Conservation (phyloP, 1,140 invertebrate species). For the Meloidogyne exigua region DNA sequence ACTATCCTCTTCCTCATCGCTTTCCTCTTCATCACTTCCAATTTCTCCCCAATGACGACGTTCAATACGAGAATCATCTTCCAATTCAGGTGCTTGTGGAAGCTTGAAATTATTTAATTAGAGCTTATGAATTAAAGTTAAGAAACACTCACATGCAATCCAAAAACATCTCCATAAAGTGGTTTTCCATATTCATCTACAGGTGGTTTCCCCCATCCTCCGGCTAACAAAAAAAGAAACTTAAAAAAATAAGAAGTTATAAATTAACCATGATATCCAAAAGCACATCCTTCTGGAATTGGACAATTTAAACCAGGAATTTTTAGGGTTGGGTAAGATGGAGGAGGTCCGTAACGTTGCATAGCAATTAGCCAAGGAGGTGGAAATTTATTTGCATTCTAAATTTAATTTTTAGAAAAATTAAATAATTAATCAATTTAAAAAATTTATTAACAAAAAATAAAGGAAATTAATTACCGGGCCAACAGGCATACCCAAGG, state of each 20-base stretch:
- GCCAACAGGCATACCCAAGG: constrained; percentile 96
- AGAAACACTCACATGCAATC: constrained; percentile 64
- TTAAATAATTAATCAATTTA: background rate
- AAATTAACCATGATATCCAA: constrained; percentile 83
- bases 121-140: no score
- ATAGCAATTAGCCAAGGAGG: constrained; percentile 99
- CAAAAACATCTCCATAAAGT: constrained; percentile 97
- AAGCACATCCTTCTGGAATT: constrained; percentile 91
- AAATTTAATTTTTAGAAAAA: constrained; percentile 7
- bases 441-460: background rate
- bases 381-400: constrained; percentile 70
- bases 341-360: constrained; percentile 97
- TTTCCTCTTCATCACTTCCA: constrained; percentile 82
- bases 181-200: constrained; percentile 96
- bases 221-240: constrained; percentile 83
- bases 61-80: constrained; percentile 83
- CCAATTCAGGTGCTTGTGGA: constrained; percentile 46
- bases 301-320: constrained; percentile 89
- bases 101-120: constrained; percentile 1
- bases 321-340: constrained; percentile 96
- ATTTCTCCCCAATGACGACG: constrained; percentile 92
- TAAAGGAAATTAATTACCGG: constrained; percentile 70
- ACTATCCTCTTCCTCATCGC: constrained; percentile 70
- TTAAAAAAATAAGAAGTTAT: background rate
- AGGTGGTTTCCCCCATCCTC: constrained; percentile 81